phyloP scores from a whole-genome alignment of 2,113 vertebrate genomes.

The Semicossyphus pulcher region DNA sequence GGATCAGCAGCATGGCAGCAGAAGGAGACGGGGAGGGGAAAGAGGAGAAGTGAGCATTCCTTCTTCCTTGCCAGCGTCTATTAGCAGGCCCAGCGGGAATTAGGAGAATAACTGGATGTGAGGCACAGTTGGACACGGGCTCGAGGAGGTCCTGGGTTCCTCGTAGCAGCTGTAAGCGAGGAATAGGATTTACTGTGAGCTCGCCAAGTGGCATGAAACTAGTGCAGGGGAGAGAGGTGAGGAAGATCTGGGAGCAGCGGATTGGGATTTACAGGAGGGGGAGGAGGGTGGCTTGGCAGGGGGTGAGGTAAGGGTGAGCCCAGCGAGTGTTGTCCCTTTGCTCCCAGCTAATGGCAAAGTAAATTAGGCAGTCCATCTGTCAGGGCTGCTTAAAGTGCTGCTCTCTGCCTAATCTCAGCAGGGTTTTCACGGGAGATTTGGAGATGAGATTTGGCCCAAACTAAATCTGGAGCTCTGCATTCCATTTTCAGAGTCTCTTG shows the following conservation, averaged over 20 bases:
- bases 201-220: slow-evolving; percentile 27
- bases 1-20: neutral
- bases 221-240: slow-evolving; percentile 15
- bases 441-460: slow-evolving; percentile 69
- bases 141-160: slow-evolving; percentile 18
- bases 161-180: slow-evolving; percentile 20
- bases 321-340: slow-evolving; percentile 40
- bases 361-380: slow-evolving; percentile 83
- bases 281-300: slow-evolving; percentile 18
- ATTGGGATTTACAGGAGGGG: slow-evolving; percentile 55
- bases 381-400: slow-evolving; percentile 70
- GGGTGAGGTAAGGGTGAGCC: slow-evolving; percentile 46
- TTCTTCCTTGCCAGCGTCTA: slow-evolving; percentile 17
- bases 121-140: slow-evolving; percentile 30
- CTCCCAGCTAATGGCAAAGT: slow-evolving; percentile 76
- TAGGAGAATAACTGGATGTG: slow-evolving; percentile 33
- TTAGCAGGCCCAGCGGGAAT: slow-evolving; percentile 36
- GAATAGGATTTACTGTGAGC: slow-evolving; percentile 56
- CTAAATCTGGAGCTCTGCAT: slow-evolving; percentile 51
- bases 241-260: slow-evolving; percentile 16
- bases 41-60: neutral
- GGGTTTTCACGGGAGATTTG: slow-evolving; percentile 74
- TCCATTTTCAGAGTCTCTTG: slow-evolving; percentile 41
- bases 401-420: slow-evolving; percentile 75
- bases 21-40: neutral